A percentile compares a stretch with the other conserved stretches of the same genome.
Conservation (phyloP, 2,797 vertebrate species). For the Enteromius radiatus region DNA sequence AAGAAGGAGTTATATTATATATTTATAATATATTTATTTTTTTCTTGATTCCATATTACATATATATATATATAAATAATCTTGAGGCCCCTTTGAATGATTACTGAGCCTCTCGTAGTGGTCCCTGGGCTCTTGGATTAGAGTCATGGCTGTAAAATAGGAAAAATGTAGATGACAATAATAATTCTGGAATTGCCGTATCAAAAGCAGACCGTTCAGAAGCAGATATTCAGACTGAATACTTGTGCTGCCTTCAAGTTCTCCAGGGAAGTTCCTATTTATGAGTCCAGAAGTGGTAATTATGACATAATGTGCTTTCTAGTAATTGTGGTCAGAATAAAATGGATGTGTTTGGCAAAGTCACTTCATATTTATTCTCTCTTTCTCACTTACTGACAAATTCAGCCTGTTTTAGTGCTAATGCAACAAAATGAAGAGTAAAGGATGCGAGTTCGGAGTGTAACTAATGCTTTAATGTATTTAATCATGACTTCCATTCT, state of each 20-base stretch:
- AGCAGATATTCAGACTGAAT: background rate
- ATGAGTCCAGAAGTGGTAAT: conserved; percentile 4
- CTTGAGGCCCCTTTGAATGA: background rate
- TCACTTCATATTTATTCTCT: background rate
- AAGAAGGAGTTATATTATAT: background rate
- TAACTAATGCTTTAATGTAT: conserved; percentile 10
- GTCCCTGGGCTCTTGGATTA: background rate
- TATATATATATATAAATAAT: background rate
- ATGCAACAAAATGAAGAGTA: conserved; percentile 6
- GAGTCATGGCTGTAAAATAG: background rate
- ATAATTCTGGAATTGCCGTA: background rate
- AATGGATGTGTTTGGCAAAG: background rate
- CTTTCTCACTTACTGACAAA: background rate
- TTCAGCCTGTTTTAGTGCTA: background rate
- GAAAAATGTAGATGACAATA: background rate
- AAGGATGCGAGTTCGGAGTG: background rate
- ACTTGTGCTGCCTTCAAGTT: background rate
- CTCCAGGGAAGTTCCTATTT: background rate
- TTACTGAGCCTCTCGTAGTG: background rate
- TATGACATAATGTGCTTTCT: background rate
- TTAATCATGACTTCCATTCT: conserved; percentile 6
- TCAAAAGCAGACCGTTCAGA: background rate
- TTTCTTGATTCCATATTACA: too few relatives aligned
- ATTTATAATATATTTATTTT: background rate
- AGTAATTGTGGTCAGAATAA: conserved; percentile 12